These are phyloP conservation scores for Chrosomus eos DNA, from an alignment of 2,797 vertebrate genomes.

Conservation along the genomic window DNA sequence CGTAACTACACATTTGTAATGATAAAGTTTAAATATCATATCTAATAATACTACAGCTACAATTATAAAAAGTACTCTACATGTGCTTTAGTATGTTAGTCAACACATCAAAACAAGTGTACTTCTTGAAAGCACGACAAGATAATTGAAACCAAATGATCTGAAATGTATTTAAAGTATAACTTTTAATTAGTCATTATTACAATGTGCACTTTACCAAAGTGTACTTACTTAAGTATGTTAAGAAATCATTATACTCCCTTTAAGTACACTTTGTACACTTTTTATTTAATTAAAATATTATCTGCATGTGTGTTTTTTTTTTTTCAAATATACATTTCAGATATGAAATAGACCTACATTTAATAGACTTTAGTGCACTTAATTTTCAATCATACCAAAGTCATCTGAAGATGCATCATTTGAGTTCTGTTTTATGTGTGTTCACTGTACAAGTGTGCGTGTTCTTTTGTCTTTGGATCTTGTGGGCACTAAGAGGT, in stretches of 20 bases:
- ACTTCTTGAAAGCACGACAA: neutral
- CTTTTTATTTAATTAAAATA: neutral
- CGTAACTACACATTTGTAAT: neutral
- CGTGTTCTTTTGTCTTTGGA: neutral
- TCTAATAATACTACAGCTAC: no score
- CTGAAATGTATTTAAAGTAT: neutral
- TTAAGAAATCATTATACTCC: neutral
- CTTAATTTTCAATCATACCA: neutral
- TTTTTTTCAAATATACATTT: neutral
- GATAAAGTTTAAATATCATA: neutral
- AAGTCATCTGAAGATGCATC: neutral
- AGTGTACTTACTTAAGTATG: slow-evolving; percentile 2
- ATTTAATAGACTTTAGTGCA: neutral
- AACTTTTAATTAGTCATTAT: neutral
- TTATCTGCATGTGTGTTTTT: neutral
- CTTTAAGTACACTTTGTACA: neutral
- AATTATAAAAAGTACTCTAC: neutral
- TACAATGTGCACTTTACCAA: neutral
- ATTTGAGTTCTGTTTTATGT: neutral
- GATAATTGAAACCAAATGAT: neutral
- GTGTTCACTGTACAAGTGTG: neutral
- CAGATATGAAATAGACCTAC: neutral
- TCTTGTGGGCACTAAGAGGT: slow-evolving; percentile 35
- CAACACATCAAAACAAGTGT: no score
- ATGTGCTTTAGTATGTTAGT: no score